These are phyloP conservation scores for Mya arenaria DNA, from an alignment of 1,140 invertebrate species.

Conservation along the genomic window DNA sequence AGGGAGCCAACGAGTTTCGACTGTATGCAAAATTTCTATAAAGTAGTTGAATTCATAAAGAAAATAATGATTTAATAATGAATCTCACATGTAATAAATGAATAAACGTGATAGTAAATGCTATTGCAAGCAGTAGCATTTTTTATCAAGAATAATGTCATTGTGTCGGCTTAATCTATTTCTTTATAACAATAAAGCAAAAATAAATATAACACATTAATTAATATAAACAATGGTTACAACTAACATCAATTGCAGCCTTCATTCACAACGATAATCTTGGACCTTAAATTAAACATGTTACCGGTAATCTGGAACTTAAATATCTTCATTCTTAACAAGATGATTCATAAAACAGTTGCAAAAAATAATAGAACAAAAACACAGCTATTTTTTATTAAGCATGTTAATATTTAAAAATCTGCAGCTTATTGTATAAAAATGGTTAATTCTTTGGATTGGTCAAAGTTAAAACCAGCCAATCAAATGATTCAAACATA, in stretches of 20 bases:
- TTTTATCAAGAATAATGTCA: background rate
- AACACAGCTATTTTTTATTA: background rate
- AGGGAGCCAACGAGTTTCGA: too few species aligned
- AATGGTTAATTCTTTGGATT: too few species aligned
- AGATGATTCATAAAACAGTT: background rate
- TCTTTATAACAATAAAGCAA: background rate
- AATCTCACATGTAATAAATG: background rate
- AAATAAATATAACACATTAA: background rate
- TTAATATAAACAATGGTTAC: background rate
- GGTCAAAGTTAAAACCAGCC: too few species aligned
- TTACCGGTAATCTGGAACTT: background rate
- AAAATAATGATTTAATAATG: background rate
- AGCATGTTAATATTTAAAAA: background rate
- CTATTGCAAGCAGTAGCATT: too few species aligned
- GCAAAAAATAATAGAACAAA: background rate
- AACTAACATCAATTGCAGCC: background rate
- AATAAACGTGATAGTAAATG: background rate
- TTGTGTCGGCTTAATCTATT: background rate
- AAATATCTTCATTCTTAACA: background rate
- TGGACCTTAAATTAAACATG: background rate
- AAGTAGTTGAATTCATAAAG: background rate
- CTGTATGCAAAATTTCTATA: background rate
- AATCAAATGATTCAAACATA: background rate
- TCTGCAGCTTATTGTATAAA: too few species aligned
- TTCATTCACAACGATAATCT: background rate